phyloP scores from a whole-genome alignment of 2,797 vertebrate genomes.

The Discoglossus pictus region DNA sequence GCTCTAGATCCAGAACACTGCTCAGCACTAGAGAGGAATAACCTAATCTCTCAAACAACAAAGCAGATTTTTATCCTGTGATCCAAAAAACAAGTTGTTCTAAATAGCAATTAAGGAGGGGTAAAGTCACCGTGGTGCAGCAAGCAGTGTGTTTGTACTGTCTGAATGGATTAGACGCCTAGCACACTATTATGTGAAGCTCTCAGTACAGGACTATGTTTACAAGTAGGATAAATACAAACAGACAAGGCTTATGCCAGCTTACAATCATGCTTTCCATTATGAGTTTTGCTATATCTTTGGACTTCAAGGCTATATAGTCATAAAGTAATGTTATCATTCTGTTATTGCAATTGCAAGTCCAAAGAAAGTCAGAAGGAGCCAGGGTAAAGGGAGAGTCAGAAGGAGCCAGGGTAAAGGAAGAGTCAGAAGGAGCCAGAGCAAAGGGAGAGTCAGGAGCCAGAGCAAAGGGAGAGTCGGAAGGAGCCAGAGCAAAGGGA shows the following conservation, averaged over 20 bases:
- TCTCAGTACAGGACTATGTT: constrained; percentile 3
- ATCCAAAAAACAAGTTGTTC: constrained; percentile 13
- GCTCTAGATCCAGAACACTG: no score
- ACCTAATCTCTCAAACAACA: no score
- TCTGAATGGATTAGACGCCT: constrained; percentile 12
- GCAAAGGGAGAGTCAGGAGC: no score
- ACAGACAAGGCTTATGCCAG: constrained; percentile 27
- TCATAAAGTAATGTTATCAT: constrained; percentile 18
- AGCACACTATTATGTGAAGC: constrained; percentile 12
- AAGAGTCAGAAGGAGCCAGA: no score
- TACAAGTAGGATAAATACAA: constrained; percentile 28
- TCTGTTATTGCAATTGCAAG: not conserved
- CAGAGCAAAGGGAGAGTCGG: no score
- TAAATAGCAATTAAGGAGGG: constrained; percentile 25
- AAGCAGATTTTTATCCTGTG: no score
- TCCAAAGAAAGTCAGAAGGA: no score
- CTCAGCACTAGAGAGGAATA: no score
- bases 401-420: no score
- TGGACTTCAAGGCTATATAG: constrained; percentile 26
- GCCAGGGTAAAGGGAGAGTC: no score
- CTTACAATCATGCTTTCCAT: constrained; percentile 31
- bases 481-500: no score
- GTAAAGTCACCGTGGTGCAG: not conserved
- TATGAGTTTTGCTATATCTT: constrained; percentile 29
- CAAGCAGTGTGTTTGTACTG: not conserved